These are phyloP conservation scores for Nycticryphes semicollaris DNA, from an alignment of 2,113 vertebrate genomes.

Conservation along the genomic window DNA sequence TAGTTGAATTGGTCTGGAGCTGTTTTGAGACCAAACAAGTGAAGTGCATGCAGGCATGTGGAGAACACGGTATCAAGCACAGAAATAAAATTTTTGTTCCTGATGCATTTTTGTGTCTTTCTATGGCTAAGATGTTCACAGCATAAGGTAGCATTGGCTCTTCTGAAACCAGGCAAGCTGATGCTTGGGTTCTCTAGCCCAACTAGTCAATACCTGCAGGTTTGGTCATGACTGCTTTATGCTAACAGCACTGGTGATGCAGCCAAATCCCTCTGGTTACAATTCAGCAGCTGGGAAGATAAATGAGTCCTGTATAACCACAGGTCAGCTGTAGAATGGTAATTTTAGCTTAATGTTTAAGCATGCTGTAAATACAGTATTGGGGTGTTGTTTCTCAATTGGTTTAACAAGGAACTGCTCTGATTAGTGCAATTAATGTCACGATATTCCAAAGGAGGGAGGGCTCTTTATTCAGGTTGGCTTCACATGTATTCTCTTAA, in stretches of 20 bases:
- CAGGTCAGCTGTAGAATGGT: neutral
- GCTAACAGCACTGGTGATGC: neutral
- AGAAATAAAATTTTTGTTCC: neutral
- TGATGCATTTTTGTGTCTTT: neutral
- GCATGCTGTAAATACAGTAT: neutral
- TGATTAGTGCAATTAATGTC: conserved; percentile 8
- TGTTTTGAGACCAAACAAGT: neutral
- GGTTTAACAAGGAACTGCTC: neutral
- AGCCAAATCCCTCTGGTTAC: neutral
- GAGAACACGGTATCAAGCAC: neutral
- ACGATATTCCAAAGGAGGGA: neutral
- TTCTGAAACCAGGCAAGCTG: neutral
- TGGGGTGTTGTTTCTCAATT: neutral
- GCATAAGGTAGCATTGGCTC: neutral
- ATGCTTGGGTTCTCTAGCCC: neutral
- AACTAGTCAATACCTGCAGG: fast-evolving
- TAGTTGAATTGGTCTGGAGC: neutral
- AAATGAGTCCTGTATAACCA: neutral
- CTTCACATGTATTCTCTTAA: neutral
- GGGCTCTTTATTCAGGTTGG: neutral
- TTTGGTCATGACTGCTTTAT: neutral
- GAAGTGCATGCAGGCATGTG: neutral
- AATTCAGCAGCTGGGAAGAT: neutral
- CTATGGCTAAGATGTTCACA: neutral
- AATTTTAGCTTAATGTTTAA: neutral